Evolutionary conservation across 1,140 invertebrate genomes (phyloP), one percentile per base, ranked within the genome.

Genomic region (Penaeus vannamei): DNA sequence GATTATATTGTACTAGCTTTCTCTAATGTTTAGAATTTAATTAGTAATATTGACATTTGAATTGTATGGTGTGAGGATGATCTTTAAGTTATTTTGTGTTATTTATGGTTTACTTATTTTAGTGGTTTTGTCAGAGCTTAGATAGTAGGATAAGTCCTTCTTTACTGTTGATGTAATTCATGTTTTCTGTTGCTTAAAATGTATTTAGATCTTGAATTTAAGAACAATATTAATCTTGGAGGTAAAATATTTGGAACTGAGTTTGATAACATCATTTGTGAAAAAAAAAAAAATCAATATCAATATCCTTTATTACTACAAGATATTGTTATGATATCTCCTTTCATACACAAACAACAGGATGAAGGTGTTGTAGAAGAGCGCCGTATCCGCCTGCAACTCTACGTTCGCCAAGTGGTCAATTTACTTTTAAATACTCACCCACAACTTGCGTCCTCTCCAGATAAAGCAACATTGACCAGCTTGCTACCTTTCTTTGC

Each of bases 291-390:
- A 2, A 76, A 1, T 32, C 12, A 76, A 32, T 76, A 36, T 36
- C 36, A 36, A 4, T 53, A 4, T 72, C 10, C 26, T 42, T 12
- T 53, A 8, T 69, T 46, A 59, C 5, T 23, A 61, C 12, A 23
- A 20, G 29, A 5, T 88, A 17, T 23, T 66, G 59, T 66, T 32
- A 42, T 72, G 29, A 17, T 83, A 83, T 2, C 59, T 53, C 26
- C 60, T 61, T 60, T 83, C 46, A 82, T 90, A 89, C 76, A 69
- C 85, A 87, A 79, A 32, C 17, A 82, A 64, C 42, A 97, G 96
- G 96, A 97, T 93, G 95, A 96, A 0, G 95, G 95, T 92, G 94
- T 97, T 92, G 97, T 98, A 42, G 97, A 97, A 93, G 95, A 95
- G 90, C 93, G 97, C 90, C 94, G 97, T 42, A 94, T 95, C 90